Evolutionary conservation across 1,140 invertebrate species (phyloP).

Genomic region (Cecropterus lyciades): DNA sequence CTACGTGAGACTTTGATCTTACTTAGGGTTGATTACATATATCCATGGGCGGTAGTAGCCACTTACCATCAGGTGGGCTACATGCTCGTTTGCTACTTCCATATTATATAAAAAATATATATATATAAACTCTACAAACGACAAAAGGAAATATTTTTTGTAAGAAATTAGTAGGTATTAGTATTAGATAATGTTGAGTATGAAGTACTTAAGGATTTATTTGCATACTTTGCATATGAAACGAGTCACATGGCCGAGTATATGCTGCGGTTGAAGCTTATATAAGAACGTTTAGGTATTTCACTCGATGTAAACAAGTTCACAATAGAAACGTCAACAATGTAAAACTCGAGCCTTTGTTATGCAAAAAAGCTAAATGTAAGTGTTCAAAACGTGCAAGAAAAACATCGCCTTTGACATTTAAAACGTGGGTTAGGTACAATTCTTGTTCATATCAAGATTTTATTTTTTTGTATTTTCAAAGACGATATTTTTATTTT

Average conservation of each 20-base stretch:
- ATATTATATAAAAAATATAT: too few relatives aligned
- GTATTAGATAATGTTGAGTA: too few relatives aligned
- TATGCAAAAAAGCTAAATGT: conserved; percentile 29
- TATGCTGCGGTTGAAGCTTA: conserved; percentile 21
- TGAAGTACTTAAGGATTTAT: background rate
- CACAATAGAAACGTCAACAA: conserved; percentile 30
- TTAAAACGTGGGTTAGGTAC: conserved; percentile 7
- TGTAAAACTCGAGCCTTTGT: conserved; percentile 17
- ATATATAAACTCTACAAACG: too few relatives aligned
- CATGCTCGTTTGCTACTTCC: too few relatives aligned
- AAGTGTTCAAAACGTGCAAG: conserved; percentile 26
- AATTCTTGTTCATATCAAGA: background rate
- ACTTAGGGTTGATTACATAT: too few relatives aligned
- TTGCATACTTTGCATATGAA: background rate
- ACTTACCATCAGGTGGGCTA: too few relatives aligned
- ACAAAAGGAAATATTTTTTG: too few relatives aligned
- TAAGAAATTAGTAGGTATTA: too few relatives aligned
- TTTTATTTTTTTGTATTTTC: background rate
- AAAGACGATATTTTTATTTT: too few relatives aligned
- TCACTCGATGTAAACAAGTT: conserved; percentile 26
- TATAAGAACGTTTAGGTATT: conserved; percentile 34
- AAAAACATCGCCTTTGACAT: conserved; percentile 22
- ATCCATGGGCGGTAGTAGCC: too few relatives aligned
- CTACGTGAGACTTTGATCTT: too few relatives aligned
- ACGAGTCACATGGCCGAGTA: background rate